Base-by-base conservation (phyloP, 2,797 vertebrate species). In the Phoxinus dragarum region DNA sequence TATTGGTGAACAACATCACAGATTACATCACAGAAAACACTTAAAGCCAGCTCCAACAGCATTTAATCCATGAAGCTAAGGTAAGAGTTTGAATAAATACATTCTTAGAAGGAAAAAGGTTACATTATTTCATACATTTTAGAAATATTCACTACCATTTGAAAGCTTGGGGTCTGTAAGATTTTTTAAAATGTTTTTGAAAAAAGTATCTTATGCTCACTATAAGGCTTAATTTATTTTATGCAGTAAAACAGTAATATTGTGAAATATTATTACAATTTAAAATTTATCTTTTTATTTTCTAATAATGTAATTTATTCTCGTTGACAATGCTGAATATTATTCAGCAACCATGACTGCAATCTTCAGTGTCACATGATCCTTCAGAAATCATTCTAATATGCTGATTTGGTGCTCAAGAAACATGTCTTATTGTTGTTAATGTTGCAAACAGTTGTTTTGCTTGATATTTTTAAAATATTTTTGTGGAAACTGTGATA, bases 1-100 rank as follows among this genome's bases (percentile, higher is more conserved):
- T 89, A 87, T 17, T 61, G 36, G 52, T 72, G 68, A 19, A 90
- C 87, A 86, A 90, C 79, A 68, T 89, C 81, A 88, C 89, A 88
- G 52, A 90, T 68, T 21, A 4, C 19, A 5, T 91, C 64, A 34
- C 80, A 90, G 88, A 82, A 61, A 23, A 86, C 67, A 75, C 34
- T 71, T 19, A 38, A 74, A 9, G 71, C 74, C 76, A 90, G 36
- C 52, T 73, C 72, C 21, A 72, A 52, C 42, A 82, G 75, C 86
- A 90, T 81, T 12, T 61, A 52, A 1, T 86, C 38, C 47, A 89
- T 79, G 67, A 91, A 90, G 3, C 90, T 91, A 81, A 34, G 8
- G 69, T 83, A 61, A 61, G 52, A 61, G 7, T 77, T 77, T 17
- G 21, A 61, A 61, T 61, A 31, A 31, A 6, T 64, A 6, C 5